Conservation (phyloP, 2,888 invertebrate species). For the Caenorhabditis sinica region DNA sequence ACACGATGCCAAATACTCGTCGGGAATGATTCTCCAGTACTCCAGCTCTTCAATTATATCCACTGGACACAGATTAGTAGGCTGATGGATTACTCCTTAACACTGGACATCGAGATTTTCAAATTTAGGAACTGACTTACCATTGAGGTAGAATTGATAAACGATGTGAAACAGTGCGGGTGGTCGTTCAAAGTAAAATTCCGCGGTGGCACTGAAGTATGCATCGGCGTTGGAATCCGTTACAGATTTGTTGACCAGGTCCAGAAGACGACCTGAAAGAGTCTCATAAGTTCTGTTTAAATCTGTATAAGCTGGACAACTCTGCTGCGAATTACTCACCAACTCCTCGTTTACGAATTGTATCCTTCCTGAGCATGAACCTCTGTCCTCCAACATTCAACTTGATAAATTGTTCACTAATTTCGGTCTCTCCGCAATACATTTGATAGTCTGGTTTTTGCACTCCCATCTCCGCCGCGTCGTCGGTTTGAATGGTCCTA, state of each 20-base stretch:
- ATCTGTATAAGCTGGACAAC: not conserved
- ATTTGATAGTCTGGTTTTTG: conserved; percentile 55
- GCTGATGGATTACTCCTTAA: conserved; percentile 82
- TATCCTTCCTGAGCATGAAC: conserved; percentile 77
- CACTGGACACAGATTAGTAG: conserved; percentile 85
- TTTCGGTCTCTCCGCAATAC: conserved; percentile 65
- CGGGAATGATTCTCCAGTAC: conserved; percentile 83
- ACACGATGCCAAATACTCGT: conserved; percentile 73
- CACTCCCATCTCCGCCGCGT: conserved; percentile 40
- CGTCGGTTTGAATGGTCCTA: conserved; percentile 35
- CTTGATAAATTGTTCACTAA: conserved; percentile 71
- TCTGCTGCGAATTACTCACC: conserved; percentile 38
- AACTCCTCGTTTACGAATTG: conserved; percentile 68
- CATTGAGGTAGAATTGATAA: conserved; percentile 81
- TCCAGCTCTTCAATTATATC: conserved; percentile 85
- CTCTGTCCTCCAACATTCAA: conserved; percentile 80
- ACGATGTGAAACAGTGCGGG: conserved; percentile 79
- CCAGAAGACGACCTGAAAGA: conserved; percentile 73
- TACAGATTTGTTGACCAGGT: conserved; percentile 64
- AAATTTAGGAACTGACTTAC: conserved; percentile 72
- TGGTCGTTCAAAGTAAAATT: conserved; percentile 81
- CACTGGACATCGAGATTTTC: no score
- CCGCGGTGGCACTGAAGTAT: conserved; percentile 73
- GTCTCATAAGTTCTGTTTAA: not conserved
- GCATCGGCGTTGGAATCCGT: conserved; percentile 73